These are phyloP conservation scores for Halichoeres trimaculatus DNA, from an alignment of 2,113 vertebrate species.

Conservation along the genomic window DNA sequence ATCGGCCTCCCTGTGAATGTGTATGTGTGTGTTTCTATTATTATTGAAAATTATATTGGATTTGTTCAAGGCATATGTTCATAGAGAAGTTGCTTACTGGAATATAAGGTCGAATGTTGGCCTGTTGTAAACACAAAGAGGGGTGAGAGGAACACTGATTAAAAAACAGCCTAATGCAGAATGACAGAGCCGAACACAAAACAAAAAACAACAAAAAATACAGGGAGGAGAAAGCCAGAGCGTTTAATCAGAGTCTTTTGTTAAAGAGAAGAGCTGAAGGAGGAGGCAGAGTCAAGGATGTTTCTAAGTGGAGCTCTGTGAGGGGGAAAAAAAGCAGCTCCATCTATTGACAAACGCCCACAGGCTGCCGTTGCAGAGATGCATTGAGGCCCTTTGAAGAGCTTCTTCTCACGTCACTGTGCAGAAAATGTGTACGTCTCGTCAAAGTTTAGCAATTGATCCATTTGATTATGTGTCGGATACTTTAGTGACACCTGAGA, in stretches of 20 bases:
- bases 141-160: neutral
- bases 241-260: constrained; percentile 26
- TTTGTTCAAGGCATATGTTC: constrained; percentile 29
- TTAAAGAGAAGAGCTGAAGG: constrained; percentile 42
- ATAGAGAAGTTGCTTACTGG: neutral
- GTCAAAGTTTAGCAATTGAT: constrained; percentile 23
- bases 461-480: constrained; percentile 1
- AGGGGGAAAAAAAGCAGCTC: constrained; percentile 60
- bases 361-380: constrained; percentile 29
- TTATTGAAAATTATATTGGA: constrained; percentile 50
- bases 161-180: constrained; percentile 4
- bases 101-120: constrained; percentile 29
- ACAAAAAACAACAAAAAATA: neutral
- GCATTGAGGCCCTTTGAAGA: constrained; percentile 41
- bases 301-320: constrained; percentile 42
- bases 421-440: constrained; percentile 4
- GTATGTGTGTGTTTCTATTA: constrained; percentile 26
- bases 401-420: constrained; percentile 10
- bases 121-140: constrained; percentile 11
- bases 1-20: constrained; percentile 46
- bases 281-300: constrained; percentile 57
- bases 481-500: constrained; percentile 15
- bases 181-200: neutral
- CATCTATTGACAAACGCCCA: constrained; percentile 59
- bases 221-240: constrained; percentile 12